phyloP scores from a whole-genome alignment of 1,140 invertebrate species.

The Drosophila ironensis region DNA sequence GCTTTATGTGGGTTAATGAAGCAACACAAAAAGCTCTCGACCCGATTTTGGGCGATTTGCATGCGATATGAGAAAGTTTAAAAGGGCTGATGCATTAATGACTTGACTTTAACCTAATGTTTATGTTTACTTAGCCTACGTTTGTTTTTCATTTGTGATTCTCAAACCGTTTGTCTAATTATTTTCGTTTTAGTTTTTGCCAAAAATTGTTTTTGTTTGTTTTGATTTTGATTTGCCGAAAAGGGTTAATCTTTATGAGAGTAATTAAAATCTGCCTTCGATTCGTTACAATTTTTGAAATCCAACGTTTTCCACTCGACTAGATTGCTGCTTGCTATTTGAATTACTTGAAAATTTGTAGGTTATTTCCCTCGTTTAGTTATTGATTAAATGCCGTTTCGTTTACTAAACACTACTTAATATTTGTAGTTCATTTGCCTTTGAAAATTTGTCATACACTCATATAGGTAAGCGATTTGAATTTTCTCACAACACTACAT shows the following conservation, averaged over 20 bases:
- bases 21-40: constrained; percentile 64
- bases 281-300: constrained; percentile 46
- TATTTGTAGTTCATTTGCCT: constrained; percentile 76
- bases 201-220: constrained; percentile 53
- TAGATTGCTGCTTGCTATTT: constrained; percentile 56
- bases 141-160: constrained; percentile 13
- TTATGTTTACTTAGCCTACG: constrained; percentile 50
- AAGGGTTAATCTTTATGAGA: constrained; percentile 40
- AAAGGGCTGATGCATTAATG: constrained; percentile 33
- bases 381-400: constrained; percentile 63
- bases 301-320: constrained; percentile 47
- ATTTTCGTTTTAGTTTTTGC: constrained; percentile 28
- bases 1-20: constrained; percentile 28
- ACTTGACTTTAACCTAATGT: constrained; percentile 3
- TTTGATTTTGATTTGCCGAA: constrained; percentile 79
- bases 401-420: constrained; percentile 65
- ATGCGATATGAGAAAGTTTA: constrained; percentile 43
- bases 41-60: constrained; percentile 27
- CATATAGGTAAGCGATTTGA: constrained; percentile 54
- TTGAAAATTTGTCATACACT: constrained; percentile 72
- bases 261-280: constrained; percentile 32
- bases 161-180: constrained; percentile 35
- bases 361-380: constrained; percentile 24
- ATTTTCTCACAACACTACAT: constrained; percentile 71
- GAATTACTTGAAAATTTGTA: constrained; percentile 76